Evolutionary conservation across 2,113 vertebrate genomes (phyloP), one percentile per base, ranked within the genome.

Genomic region (Gambusia affinis): DNA sequence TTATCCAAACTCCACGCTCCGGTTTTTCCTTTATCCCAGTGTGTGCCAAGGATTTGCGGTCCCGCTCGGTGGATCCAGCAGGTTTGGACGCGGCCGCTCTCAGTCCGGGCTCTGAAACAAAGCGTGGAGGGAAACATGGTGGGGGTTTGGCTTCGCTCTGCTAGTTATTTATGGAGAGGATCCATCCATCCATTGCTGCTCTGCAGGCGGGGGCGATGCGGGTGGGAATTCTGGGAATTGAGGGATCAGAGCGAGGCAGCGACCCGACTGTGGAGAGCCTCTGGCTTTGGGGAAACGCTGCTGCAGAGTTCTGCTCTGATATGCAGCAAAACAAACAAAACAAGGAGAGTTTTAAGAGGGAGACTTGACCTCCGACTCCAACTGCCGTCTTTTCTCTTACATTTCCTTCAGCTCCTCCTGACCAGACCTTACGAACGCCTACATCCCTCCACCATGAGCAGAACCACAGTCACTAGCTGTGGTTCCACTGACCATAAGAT

Each of bases 81-180:
- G 79, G 81, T 78, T 87, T 84, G 76, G 87, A 82, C 80, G 64
- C 51, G 44, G 77, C 64, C 44, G 27, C 73, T 76, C 82, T 86
- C 66, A 64, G 67, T 83, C 79, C 57, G 62, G 73, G 61, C 78
- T 79, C 63, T 75, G 67, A 87, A 85, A 90, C 85, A 88, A 91
- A 90, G 87, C 82, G 64, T 15, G 75, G 79, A 85, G 88, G 76
- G 85, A 91, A 90, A 37, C 91, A 83, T 68, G 7, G 89, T 68
- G 91, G 39, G 47, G 91, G 89, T 90, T 89, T 90, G 91, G 85
- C 85, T 84, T 65, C 47, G 79, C 89, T 88, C 84, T 66, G 83
- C 69, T 70, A 84, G 87, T 92, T 92, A 91, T 94, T 93, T 91
- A 93, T 91, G 92, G 92, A 92, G 86, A 85, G 82, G 79, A 90